These are phyloP conservation scores for Eilema sororculum DNA, from an alignment of 2,888 invertebrate genomes.

Conservation along the genomic window DNA sequence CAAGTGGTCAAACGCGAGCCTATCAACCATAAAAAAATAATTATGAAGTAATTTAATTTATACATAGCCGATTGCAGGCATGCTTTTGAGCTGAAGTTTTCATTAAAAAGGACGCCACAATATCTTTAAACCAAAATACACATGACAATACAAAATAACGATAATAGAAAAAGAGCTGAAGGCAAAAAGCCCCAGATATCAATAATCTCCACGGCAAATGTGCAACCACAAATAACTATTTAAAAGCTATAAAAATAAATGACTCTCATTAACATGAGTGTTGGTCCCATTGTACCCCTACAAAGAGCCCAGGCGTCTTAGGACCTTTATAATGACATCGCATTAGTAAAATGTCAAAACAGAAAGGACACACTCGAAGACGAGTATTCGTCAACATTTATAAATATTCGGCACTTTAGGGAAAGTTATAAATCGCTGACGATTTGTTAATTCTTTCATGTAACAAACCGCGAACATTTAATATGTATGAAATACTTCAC, in stretches of 20 bases:
- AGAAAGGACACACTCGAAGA: slow-evolving; percentile 79
- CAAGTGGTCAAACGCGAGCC: no score
- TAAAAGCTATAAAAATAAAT: slow-evolving; percentile 84
- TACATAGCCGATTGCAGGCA: no score
- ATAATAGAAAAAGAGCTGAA: slow-evolving; percentile 38
- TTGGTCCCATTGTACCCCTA: slow-evolving; percentile 70
- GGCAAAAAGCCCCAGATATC: slow-evolving; percentile 50
- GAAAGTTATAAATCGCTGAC: slow-evolving; percentile 78
- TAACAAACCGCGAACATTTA: slow-evolving; percentile 69
- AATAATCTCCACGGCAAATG: slow-evolving; percentile 77
- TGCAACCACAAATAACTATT: slow-evolving; percentile 78
- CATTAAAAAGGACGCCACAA: not conserved
- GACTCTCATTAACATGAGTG: slow-evolving; percentile 80
- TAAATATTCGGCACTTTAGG: slow-evolving; percentile 40
- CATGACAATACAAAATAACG: slow-evolving; percentile 26
- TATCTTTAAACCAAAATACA: not conserved
- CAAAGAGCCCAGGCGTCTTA: slow-evolving; percentile 70
- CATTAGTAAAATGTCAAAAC: slow-evolving; percentile 87
- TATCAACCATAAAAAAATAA: no score
- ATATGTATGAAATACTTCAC: slow-evolving; percentile 68
- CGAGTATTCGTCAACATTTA: slow-evolving; percentile 66
- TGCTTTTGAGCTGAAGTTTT: no score
- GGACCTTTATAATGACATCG: slow-evolving; percentile 76
- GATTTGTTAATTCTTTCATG: slow-evolving; percentile 82
- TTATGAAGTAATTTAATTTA: no score